Evolutionary conservation across 1,140 invertebrate genomes (phyloP).

Genomic region (Trachymyrmex septentrionalis): DNA sequence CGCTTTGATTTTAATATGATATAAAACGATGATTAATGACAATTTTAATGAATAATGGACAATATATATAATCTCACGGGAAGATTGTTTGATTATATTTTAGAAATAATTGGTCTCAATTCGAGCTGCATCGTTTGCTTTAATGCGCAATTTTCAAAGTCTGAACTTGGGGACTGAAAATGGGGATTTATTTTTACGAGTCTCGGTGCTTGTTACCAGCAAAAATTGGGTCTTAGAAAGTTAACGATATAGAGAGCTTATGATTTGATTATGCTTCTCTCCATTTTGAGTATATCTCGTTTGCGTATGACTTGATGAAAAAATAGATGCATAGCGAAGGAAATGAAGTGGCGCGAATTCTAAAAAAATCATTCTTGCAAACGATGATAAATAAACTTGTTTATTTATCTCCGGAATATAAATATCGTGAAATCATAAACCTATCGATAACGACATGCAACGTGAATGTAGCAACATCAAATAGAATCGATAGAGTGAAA

Average conservation of each 20-base stretch:
- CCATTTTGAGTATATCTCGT: not conserved
- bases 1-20: not conserved
- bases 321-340: not conserved
- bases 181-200: slow-evolving; percentile 20
- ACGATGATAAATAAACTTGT: slow-evolving; percentile 47
- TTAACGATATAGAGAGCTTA: slow-evolving; percentile 17
- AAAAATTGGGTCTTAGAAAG: slow-evolving; percentile 49
- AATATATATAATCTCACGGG: not conserved
- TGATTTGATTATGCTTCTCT: slow-evolving; percentile 27
- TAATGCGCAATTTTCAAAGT: not conserved
- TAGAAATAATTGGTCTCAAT: slow-evolving; percentile 3
- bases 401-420: slow-evolving; percentile 42
- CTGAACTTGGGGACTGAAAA: slow-evolving; percentile 5
- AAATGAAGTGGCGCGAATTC: slow-evolving; percentile 29
- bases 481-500: slow-evolving; percentile 42
- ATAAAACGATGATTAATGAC: not conserved
- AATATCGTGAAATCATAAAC: slow-evolving; percentile 45
- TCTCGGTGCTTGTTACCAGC: slow-evolving; percentile 1
- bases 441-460: slow-evolving; percentile 32
- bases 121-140: not conserved
- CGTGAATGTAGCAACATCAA: slow-evolving; percentile 30
- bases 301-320: slow-evolving; percentile 39
- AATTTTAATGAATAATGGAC: not conserved
- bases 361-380: slow-evolving; percentile 24
- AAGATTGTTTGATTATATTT: not conserved